Evolutionary conservation across 1,140 invertebrate genomes (phyloP).

Genomic region (Phymorhynchus buccinoides): DNA sequence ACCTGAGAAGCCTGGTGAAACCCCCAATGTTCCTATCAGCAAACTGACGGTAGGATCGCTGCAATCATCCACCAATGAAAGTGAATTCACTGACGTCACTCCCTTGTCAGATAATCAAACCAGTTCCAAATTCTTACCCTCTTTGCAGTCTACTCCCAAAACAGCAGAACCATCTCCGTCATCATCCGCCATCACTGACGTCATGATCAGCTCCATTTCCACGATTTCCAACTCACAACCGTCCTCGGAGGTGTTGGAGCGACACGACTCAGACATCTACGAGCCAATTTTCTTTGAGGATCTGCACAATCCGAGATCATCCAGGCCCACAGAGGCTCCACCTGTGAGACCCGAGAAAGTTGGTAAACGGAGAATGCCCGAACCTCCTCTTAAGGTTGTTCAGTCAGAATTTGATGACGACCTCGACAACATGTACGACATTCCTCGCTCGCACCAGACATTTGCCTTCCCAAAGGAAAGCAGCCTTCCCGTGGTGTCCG

Average conservation of each 20-base stretch:
- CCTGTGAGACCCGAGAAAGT: not conserved
- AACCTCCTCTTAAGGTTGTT: not conserved
- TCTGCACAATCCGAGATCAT: not conserved
- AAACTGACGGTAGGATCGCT: not conserved
- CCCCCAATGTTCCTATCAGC: no score
- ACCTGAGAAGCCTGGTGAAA: no score
- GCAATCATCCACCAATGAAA: not conserved
- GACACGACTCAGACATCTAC: constrained; percentile 10
- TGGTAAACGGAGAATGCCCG: not conserved
- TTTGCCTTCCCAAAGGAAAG: constrained; percentile 11
- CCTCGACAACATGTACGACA: constrained; percentile 24
- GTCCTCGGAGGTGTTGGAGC: not conserved
- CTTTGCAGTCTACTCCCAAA: not conserved
- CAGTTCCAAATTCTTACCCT: not conserved
- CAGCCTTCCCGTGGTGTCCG: not conserved
- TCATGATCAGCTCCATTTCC: not conserved
- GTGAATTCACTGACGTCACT: not conserved
- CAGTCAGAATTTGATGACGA: constrained; percentile 15
- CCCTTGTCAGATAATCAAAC: not conserved
- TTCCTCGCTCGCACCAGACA: not conserved
- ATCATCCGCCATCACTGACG: not conserved
- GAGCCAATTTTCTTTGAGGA: constrained; percentile 22
- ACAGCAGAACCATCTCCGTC: not conserved
- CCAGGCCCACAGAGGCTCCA: not conserved
- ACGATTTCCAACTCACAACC: not conserved